Base-by-base conservation (phyloP, 1,140 invertebrate species). In the Telenomus remus region DNA sequence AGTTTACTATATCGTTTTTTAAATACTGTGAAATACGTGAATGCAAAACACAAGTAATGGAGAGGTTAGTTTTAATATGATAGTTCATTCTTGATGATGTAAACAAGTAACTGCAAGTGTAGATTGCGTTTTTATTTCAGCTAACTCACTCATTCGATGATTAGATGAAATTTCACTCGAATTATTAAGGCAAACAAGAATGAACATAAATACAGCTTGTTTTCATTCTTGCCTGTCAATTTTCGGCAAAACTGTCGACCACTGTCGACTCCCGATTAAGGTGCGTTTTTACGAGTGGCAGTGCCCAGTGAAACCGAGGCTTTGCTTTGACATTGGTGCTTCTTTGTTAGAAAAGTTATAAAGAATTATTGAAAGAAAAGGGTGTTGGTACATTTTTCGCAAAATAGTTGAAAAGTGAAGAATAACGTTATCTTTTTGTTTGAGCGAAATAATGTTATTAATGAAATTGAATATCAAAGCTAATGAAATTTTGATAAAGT, bases 131-230 rank as follows among this genome's bases (percentile, higher is more conserved):
- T 46, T 5, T 42, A 1, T 10, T 34, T 2, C 1, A 48, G 49
- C 4, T 11, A 42, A 65, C 46, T 65, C 33, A 65, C 61, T 54
- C 15, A 16, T 55, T 55, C 8, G 12, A 42, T 42, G 35, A 49
- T 43, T 55, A 2, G 34, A 12, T 13, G 1, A 11, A 56, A 56
- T 13, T 4, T 34, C 9, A 15, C 9, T 48, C n/a, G 5, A 55
- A 65, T 65, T 49, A 55, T 55, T 42, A 48, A 8, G 13, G n/a
- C 14, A 57, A 68, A 44, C 51, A 15, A n/a, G 46, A 68, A 51
- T 57, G 57, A 69, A 69, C 33, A 69, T 54, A 60, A 60, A 59
- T 55, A 69, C 55, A 69, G 55, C 65, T 69, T 69, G 65, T 69
- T 60, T 47, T 39, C 56, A 60, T 69, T 42, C 2, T 27, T 6